A percentile compares a stretch with the other conserved stretches of the same genome.
Evolutionary conservation across 2,113 vertebrate species (phyloP).

Genomic region (Caranx ignobilis): DNA sequence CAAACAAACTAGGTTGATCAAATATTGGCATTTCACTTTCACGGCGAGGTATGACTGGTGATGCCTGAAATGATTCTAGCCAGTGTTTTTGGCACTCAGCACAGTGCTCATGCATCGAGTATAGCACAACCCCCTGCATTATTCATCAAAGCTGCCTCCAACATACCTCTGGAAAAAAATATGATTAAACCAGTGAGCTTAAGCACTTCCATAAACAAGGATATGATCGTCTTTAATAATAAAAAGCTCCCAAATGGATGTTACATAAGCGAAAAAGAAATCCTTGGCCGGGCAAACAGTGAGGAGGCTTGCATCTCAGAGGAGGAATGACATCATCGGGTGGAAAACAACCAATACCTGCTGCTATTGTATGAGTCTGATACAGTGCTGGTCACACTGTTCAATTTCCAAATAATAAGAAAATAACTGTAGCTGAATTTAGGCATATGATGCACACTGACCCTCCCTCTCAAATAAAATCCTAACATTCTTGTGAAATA

Average conservation of each 20-base stretch:
- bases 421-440: background rate
- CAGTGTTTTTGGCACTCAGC: conserved; percentile 14
- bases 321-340: conserved; percentile 11
- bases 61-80: conserved; percentile 30
- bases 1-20: conserved; percentile 39
- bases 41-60: conserved; percentile 9
- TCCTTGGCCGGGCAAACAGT: conserved; percentile 9
- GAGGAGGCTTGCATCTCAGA: conserved; percentile 36
- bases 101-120: background rate
- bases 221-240: conserved; percentile 62
- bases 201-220: conserved; percentile 61
- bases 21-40: conserved; percentile 57
- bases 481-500: conserved; percentile 4
- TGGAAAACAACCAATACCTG: conserved; percentile 21
- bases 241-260: conserved; percentile 54
- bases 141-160: conserved; percentile 66
- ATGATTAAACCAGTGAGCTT: conserved; percentile 39
- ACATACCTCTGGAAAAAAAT: conserved; percentile 43
- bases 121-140: conserved; percentile 44
- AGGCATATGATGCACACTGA: conserved; percentile 10
- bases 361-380: background rate
- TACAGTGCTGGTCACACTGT: background rate
- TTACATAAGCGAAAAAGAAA: conserved; percentile 41
- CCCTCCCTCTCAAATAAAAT: conserved; percentile 2
- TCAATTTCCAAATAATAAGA: background rate